Conservation (phyloP, 2,113 vertebrate genomes). For the Siphamia tubifer region DNA sequence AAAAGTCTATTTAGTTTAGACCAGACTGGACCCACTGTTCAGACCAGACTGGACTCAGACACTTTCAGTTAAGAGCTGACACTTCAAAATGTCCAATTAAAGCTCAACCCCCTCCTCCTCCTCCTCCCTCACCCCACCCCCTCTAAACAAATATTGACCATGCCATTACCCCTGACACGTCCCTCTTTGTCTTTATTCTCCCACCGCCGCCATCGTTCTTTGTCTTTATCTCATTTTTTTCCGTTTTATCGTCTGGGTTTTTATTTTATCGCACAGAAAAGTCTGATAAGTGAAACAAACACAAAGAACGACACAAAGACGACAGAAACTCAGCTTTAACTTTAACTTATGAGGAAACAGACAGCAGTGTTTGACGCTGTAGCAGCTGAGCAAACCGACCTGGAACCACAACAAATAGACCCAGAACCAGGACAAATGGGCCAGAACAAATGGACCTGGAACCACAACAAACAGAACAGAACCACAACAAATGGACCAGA, state of each 20-base stretch:
- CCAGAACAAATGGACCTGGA: too few species aligned
- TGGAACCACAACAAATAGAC: too few species aligned
- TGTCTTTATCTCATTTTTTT: background rate
- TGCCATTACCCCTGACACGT: constrained; percentile 60
- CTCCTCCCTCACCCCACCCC: constrained; percentile 17
- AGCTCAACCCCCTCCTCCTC: background rate
- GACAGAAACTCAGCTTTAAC: background rate
- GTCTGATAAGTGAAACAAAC: constrained; percentile 3
- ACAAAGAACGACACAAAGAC: background rate
- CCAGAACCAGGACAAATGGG: too few species aligned
- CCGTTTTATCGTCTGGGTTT: background rate
- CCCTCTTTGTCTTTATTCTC: constrained; percentile 21
- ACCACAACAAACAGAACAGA: too few species aligned
- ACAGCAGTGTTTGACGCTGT: too few species aligned
- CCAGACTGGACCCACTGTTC: too few species aligned
- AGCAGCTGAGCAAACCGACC: too few species aligned
- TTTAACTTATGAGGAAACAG: background rate
- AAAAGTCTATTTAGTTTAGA: too few species aligned
- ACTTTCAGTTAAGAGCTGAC: too few species aligned
- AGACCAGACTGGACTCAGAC: too few species aligned
- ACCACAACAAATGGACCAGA: too few species aligned
- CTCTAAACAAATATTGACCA: constrained; percentile 72
- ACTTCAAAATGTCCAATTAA: background rate
- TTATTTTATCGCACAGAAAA: background rate
- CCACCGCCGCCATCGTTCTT: background rate